Evolutionary conservation across 2,888 invertebrate species (phyloP).

Genomic region (Subacronicta megacephala): DNA sequence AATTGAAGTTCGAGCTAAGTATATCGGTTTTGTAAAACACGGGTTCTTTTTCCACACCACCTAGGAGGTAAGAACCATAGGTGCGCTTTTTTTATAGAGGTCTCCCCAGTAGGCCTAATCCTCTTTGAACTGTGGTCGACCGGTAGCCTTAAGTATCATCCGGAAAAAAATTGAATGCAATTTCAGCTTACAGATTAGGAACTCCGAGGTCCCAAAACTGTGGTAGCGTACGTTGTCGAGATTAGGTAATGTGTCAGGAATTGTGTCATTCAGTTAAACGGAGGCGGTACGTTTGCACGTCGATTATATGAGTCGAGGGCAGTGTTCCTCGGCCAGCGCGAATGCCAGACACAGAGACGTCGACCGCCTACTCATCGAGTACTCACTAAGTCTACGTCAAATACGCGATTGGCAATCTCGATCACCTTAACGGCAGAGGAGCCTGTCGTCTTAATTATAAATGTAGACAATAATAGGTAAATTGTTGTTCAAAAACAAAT

Average conservation of each 20-base stretch:
- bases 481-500: conserved; percentile 1
- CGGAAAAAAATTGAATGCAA: conserved; percentile 46
- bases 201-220: conserved; percentile 67
- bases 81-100: conserved; percentile 89
- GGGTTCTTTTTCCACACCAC: conserved; percentile 87
- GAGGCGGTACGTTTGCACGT: conserved; percentile 83
- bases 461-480: conserved; percentile 41
- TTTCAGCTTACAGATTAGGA: conserved; percentile 52
- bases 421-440: conserved; percentile 39
- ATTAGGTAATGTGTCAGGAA: conserved; percentile 85
- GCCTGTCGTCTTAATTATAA: conserved; percentile 24
- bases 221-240: conserved; percentile 72
- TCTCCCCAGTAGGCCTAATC: conserved; percentile 88
- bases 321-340: conserved; percentile 72
- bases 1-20: conserved; percentile 6
- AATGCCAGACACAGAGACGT: conserved; percentile 75
- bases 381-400: conserved; percentile 55
- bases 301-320: conserved; percentile 79
- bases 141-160: conserved; percentile 24
- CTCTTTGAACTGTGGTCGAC: conserved; percentile 63
- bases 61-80: conserved; percentile 83
- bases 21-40: conserved; percentile 8
- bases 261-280: conserved; percentile 85
- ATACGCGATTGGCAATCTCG: conserved; percentile 45
- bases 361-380: conserved; percentile 69